Evolutionary conservation across 2,797 vertebrate genomes (phyloP).

Genomic region (Adrianichthys oophorus): DNA sequence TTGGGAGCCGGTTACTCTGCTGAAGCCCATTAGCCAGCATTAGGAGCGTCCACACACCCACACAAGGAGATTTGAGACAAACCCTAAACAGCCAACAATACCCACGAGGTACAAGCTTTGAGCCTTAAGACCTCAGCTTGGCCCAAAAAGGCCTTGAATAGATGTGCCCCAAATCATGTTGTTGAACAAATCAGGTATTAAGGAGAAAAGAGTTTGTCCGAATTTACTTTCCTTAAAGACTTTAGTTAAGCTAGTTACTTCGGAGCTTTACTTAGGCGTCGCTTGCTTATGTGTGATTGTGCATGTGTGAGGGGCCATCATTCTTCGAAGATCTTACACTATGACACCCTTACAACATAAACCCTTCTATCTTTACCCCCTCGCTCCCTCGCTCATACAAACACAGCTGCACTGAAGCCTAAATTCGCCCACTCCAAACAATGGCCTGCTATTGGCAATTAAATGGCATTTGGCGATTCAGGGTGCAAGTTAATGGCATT

Average conservation of each 20-base stretch:
- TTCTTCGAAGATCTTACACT: slow-evolving; percentile 78
- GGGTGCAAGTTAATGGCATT: slow-evolving; percentile 85
- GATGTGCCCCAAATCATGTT: slow-evolving; percentile 99
- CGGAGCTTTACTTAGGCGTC: slow-evolving; percentile 87
- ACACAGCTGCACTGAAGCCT: slow-evolving; percentile 60
- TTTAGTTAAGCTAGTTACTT: slow-evolving; percentile 99
- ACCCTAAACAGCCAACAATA: slow-evolving; percentile 85
- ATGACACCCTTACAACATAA: slow-evolving; percentile 74
- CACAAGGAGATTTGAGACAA: slow-evolving; percentile 99
- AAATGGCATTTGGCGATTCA: slow-evolving; percentile 83
- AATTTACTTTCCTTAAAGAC: slow-evolving; percentile 99
- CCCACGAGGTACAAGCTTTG: slow-evolving; percentile 82
- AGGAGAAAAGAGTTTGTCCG: slow-evolving; percentile 95
- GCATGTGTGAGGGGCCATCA: slow-evolving; percentile 78
- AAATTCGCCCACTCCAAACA: slow-evolving; percentile 80
- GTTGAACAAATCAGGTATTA: slow-evolving; percentile 99
- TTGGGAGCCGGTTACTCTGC: slow-evolving; percentile 71
- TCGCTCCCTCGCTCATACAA: slow-evolving; percentile 55
- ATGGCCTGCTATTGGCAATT: slow-evolving; percentile 83
- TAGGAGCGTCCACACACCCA: slow-evolving; percentile 78
- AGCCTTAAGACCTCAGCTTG: slow-evolving; percentile 83
- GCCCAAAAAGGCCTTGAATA: slow-evolving; percentile 96
- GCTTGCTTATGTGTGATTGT: slow-evolving; percentile 83
- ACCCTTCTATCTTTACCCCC: slow-evolving; percentile 71
- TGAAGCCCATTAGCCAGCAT: slow-evolving; percentile 95